Base-by-base conservation (phyloP, 1,140 invertebrate species). In the Thaumetopoea pityocampa region DNA sequence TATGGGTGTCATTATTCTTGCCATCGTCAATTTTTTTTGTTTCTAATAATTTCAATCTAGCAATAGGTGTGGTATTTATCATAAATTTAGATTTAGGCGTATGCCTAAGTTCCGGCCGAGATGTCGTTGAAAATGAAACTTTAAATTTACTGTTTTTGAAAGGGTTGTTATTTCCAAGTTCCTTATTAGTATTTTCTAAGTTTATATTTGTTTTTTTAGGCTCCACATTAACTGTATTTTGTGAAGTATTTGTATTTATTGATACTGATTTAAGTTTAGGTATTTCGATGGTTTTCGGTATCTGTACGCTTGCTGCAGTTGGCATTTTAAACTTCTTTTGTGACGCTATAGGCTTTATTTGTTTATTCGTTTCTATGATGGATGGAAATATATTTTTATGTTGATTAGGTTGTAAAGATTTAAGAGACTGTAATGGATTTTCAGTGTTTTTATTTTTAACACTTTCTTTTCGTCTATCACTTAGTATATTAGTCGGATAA, bases 101-200 rank as follows among this genome's bases (percentile, higher is more conserved):
- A 26, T 28, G n/a, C n/a, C n/a, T n/a, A n/a, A n/a, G n/a, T 30
- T n/a, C 1, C 1, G 58, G 51, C 0, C 33, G 30, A 6, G 55
- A 29, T 14, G 59, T 51, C 3, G 58, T 44, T 2, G 45, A 32
- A 43, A 67, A 59, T 7, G 48, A 48, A 24, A 65, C 52, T 38
- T 46, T 58, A 8, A 60, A 27, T 53, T 57, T 63, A 27, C 28
- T 63, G 11, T 61, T 34, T 17, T 41, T 50, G 5, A 49, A 32
- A 6, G 41, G 37, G 22, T 23, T 49, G 3, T n/a, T n/a, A n/a
- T n/a, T n/a, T n/a, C n/a, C n/a, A n/a, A n/a, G n/a, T n/a, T n/a
- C n/a, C n/a, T n/a, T n/a, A 20, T 23, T 35, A n/a, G 9, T 41
- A n/a, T 49, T 42, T n/a, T 17, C 8, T 30, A 30, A 26, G 8